phyloP scores from a whole-genome alignment of 2,888 invertebrate species.

The Drosophila macrospina region DNA sequence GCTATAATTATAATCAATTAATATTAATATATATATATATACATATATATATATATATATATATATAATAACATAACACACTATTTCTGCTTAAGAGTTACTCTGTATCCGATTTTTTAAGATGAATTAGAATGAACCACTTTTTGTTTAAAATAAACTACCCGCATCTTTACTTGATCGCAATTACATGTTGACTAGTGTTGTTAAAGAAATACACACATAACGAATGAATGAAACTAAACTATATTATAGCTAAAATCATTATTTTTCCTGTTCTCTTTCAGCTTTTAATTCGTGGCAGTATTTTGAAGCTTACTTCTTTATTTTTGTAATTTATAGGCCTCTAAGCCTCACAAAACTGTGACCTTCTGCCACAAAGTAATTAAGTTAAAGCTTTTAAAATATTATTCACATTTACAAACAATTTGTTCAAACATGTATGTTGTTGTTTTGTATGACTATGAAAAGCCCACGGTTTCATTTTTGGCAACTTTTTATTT shows the following conservation, averaged over 20 bases:
- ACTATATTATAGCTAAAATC: neutral
- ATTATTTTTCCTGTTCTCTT: constrained; percentile 23
- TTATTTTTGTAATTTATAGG: constrained; percentile 22
- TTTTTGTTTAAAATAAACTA: neutral
- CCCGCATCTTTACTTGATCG: neutral
- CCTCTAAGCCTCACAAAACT: constrained; percentile 22
- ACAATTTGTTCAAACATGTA: constrained; percentile 36
- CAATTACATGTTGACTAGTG: neutral
- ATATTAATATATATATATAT: no score
- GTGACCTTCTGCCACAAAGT: constrained; percentile 43
- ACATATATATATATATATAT: no score
- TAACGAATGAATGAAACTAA: neutral
- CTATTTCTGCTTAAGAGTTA: neutral
- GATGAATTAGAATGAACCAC: no score
- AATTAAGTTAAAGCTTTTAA: constrained; percentile 58
- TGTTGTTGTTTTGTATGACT: constrained; percentile 16
- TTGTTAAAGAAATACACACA: neutral
- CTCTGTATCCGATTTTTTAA: neutral
- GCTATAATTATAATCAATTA: neutral
- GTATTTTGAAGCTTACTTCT: neutral
- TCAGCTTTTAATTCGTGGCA: constrained; percentile 17
- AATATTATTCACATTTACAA: constrained; percentile 46
- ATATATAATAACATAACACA: no score
- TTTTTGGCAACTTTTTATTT: constrained; percentile 30
- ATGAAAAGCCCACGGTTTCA: constrained; percentile 35